Percentiles rank a stretch among this genome's conserved stretches.
Evolutionary conservation across 2,113 vertebrate genomes (phyloP).

Genomic region (Silurus asotus): DNA sequence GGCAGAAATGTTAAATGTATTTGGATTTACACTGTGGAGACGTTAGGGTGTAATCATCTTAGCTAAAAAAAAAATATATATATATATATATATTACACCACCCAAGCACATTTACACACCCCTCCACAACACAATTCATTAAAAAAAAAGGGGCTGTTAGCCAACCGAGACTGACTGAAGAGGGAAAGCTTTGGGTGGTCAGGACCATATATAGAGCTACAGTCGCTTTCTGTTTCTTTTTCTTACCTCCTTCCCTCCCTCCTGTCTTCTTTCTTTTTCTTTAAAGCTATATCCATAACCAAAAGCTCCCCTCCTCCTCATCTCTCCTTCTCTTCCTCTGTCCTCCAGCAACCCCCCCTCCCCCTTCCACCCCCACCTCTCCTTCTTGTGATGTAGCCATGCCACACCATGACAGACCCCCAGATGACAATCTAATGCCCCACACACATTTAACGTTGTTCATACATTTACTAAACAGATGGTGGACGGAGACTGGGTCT

Average conservation of each 20-base stretch:
- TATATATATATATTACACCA: no score
- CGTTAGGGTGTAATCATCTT: conserved; percentile 40
- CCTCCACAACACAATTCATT: conserved; percentile 46
- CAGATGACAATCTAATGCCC: neutral
- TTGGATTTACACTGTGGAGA: neutral
- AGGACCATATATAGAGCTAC: conserved; percentile 46
- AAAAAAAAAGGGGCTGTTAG: conserved; percentile 48
- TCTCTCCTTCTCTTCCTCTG: neutral
- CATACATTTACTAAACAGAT: conserved; percentile 19
- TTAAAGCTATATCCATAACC: conserved; percentile 47
- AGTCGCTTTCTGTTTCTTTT: conserved; percentile 11
- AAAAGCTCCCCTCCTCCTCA: conserved; percentile 19
- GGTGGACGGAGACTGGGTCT: neutral
- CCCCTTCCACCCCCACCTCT: neutral
- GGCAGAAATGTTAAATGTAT: neutral
- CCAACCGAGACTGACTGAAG: conserved; percentile 30
- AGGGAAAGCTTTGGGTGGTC: conserved; percentile 47
- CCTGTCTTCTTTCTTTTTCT: conserved; percentile 24
- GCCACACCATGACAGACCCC: conserved; percentile 10
- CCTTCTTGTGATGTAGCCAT: conserved; percentile 22
- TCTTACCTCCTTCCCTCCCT: neutral
- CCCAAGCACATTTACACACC: conserved; percentile 3
- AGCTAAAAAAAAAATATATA: conserved; percentile 7
- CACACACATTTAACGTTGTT: conserved; percentile 14
- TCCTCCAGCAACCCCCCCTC: neutral